phyloP scores from a whole-genome alignment of 2,113 vertebrate genomes.

The Solenodon paradoxus region DNA sequence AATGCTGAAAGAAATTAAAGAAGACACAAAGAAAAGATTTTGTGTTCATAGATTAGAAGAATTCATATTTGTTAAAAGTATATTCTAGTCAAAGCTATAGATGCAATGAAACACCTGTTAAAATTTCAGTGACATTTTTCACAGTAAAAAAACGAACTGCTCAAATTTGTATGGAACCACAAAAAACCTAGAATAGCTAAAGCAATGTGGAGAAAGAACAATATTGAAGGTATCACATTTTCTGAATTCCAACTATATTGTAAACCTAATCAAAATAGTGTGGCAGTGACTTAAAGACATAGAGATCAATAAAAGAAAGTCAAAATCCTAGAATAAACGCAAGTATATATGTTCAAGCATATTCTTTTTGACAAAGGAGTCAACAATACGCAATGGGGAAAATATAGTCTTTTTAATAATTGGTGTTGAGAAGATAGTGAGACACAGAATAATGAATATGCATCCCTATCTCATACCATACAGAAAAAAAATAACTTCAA shows the following conservation, averaged over 20 bases:
- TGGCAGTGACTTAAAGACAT: neutral
- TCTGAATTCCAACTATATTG: neutral
- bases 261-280: neutral
- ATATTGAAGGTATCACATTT: neutral
- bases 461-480: neutral
- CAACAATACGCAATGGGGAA: neutral
- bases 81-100: no score
- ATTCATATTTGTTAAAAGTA: no score
- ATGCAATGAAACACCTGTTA: no score
- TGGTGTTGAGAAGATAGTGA: neutral
- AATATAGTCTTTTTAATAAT: neutral
- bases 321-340: neutral
- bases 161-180: no score
- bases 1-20: no score
- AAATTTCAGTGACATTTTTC: no score
- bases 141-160: no score
- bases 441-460: neutral
- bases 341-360: neutral
- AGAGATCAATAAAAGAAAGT: neutral
- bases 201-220: neutral
- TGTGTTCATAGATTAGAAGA: no score
- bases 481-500: no score
- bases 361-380: neutral
- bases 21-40: no score
- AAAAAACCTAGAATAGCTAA: no score